Evolutionary conservation across 2,888 invertebrate genomes (phyloP), one percentile per base, ranked within the genome.

Genomic region (Sarcophaga carnaria): DNA sequence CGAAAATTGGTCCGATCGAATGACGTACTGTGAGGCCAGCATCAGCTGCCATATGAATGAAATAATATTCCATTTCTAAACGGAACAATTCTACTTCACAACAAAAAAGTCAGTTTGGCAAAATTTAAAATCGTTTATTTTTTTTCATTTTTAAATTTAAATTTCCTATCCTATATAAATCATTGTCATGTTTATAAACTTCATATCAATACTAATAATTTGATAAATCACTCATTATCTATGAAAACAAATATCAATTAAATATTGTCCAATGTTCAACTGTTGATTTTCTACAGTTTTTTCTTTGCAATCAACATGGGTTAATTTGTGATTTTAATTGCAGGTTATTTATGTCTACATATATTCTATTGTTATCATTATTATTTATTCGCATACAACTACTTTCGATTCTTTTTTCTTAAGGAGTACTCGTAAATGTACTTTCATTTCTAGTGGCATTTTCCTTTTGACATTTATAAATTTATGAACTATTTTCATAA

Each of bases 401-500:
- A 27, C 64, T 64, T 64, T 22, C 14, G 0, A 8, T 37, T 37
- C 27, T 37, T 37, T 1, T 37, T 37, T 37, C 37, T 10, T 37
- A 37, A 37, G 37, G 37, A 37, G 37, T 10, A 37, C 37, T 37
- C 8, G 37, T 37, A 37, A 37, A 71, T 59, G 6, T 45, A 67
- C 4, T 27, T 27, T 67, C n/a, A 27, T n/a, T 62, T 72, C 37
- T 37, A 72, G 72, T 59, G 49, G 8, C 27, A 47, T 71, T 71
- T 71, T 54, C 59, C 59, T 49, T 49, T 49, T 71, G 49, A 71
- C 22, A 71, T 6, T 72, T 22, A 72, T 64, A 22, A 64, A 27
- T 66, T 37, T 54, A 54, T 54, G 12, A 54, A 54, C 17, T 54
- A 54, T 54, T 54, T 37, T 37, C 37, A 37, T 37, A 37, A 37